phyloP scores from a whole-genome alignment of 2,113 vertebrate genomes.

The Laticauda laticaudata region DNA sequence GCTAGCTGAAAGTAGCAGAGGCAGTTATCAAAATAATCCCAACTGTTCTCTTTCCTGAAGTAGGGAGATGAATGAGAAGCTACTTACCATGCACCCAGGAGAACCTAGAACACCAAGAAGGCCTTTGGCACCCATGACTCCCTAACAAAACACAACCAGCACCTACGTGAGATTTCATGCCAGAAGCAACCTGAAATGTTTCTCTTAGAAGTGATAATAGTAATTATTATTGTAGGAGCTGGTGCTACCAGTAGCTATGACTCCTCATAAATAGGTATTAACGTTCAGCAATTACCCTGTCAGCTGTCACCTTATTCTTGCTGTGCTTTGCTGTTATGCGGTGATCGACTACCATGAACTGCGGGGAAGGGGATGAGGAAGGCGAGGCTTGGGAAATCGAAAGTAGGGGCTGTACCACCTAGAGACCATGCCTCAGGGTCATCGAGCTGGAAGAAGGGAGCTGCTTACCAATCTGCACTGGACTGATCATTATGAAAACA shows the following conservation, averaged over 20 bases:
- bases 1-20: neutral
- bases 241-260: neutral
- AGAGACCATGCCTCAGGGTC: no score
- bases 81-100: conserved; percentile 76
- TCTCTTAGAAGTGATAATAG: neutral
- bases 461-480: no score
- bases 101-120: conserved; percentile 72
- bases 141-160: conserved; percentile 63
- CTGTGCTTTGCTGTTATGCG: no score
- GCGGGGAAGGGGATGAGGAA: no score
- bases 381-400: no score
- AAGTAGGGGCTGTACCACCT: no score
- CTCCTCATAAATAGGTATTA: neutral
- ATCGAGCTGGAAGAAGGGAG: no score
- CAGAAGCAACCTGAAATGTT: neutral
- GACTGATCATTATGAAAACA: no score
- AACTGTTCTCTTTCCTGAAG: rapidly evolving
- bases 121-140: conserved; percentile 74
- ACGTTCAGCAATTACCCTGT: neutral
- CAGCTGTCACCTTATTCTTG: no score
- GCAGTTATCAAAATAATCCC: neutral
- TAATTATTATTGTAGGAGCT: neutral
- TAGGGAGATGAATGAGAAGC: neutral
- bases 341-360: no score
- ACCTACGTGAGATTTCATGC: neutral